Evolutionary conservation across 1,140 invertebrate genomes (phyloP), one percentile per base, ranked within the genome.

Genomic region (Archivesica marissinica): DNA sequence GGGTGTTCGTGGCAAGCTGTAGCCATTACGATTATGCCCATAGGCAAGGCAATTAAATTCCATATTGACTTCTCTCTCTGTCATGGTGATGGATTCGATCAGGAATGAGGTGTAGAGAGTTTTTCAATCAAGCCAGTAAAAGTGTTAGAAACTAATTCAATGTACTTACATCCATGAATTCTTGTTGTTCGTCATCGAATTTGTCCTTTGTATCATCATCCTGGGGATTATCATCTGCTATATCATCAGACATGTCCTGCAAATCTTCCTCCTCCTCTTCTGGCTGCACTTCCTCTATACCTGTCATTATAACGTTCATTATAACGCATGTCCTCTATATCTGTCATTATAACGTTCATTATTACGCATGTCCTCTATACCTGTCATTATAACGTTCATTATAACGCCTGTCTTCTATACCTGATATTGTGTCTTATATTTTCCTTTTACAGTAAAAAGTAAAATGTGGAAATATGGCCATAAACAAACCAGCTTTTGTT

Each of bases 141-240:
- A 56, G 11, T 56, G 9, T 25, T 11, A 56, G 54, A 6, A 56
- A 20, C 7, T 20, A 56, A 56, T 56, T 6, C 13, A 20, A 11
- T 56, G n/a, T n/a, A 47, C 68, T 72, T 52, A 72, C 68, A 52
- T 72, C 68, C 68, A 72, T 72, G 1, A 72, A 44, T 33, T 44
- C 68, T 33, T 72, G 68, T 44, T 72, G 68, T 50, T 72, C 68
- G 33, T 72, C 41, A 47, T 72, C 68, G 23, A 72, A 50, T 72
- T 2, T 2, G 35, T 44, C 2, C 7, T 28, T 39, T 0, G 28
- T 61, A 76, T 39, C 33, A 59, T 56, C 50, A 38, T 81, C 78
- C 15, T 81, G 4, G 20, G 50, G 7, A 2, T 13, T 41, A 33
- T 78, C 75, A 61, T 56, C 75, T 33, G 39, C 75, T n/a, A 25